Evolutionary conservation across 2,797 vertebrate genomes (phyloP), one percentile per base, ranked within the genome.

Genomic region (Podarcis siculus): DNA sequence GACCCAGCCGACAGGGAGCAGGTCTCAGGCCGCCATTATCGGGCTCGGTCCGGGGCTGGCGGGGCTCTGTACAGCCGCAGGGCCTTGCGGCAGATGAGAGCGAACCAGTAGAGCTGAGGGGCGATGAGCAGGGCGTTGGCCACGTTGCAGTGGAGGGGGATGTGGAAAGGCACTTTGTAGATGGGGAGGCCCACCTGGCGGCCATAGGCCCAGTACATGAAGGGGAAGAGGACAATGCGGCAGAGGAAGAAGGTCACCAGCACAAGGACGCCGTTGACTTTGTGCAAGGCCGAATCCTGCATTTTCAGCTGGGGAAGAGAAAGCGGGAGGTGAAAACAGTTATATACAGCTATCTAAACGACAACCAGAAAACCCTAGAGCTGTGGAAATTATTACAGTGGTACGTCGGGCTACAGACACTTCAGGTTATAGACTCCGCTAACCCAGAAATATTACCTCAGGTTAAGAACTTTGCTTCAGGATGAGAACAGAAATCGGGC

Each of bases 21-120:
- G 49, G 49, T 55, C 13, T 55, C 49, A 15, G 79, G 37, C 39
- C 2, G 71, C 77, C 0, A 6, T 91, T 97, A 97, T 83, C 96
- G 87, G 83, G 92, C 90, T 75, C 95, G 96, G 90, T 87, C 87
- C 0, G 86, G 25, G 3, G 27, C 66, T 1, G 91, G 83, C 0
- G 95, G 90, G 83, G 79, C 3, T 27, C 92, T 86, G 95, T 99
- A 99, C 87, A 99, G 98, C 12, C 97, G 97, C 89, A 89, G 96
- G 61, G 98, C 99, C 95, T 99, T 99, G 89, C 96, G 97, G 96
- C 98, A 98, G 76, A 99, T 98, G 91, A 99, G 98, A 55, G 97
- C 88, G 90, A 99, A 99, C 99, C 99, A 99, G 98, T 99, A 99
- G 96, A 99, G 95, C 96, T 99, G 99, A 0, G 99, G 99, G 3